A percentile compares a stretch with the other conserved stretches of the same genome.
phyloP scores from a whole-genome alignment of 1,140 invertebrate species.

The Polypedilum vanderplanki region DNA sequence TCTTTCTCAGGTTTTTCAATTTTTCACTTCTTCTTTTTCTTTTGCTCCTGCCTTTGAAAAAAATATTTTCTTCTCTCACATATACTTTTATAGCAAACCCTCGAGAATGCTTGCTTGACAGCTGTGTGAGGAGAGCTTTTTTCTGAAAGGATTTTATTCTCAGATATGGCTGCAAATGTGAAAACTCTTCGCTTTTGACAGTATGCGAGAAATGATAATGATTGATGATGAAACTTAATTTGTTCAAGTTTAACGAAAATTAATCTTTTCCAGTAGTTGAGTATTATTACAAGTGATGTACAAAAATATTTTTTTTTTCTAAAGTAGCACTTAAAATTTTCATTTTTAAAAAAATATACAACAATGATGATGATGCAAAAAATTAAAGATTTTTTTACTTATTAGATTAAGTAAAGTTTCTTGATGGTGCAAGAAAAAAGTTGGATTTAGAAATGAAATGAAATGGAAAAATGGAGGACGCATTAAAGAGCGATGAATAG shows the following conservation, averaged over 20 bases:
- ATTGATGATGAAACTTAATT: conserved; percentile 27
- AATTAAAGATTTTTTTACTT: background rate
- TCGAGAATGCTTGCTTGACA: too few relatives aligned
- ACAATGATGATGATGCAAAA: background rate
- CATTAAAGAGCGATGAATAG: background rate
- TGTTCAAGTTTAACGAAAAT: conserved; percentile 20
- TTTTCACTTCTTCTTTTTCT: background rate
- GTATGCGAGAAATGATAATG: conserved; percentile 1
- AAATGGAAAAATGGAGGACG: conserved; percentile 4
- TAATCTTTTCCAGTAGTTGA: conserved; percentile 22
- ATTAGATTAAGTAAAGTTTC: background rate
- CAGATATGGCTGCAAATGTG: background rate
- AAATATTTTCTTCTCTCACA: background rate
- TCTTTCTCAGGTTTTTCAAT: conserved; percentile 20
- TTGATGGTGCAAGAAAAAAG: background rate
- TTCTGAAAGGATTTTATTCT: background rate
- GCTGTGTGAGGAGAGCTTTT: background rate
- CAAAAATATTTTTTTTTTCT: background rate
- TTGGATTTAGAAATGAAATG: background rate
- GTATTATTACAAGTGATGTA: background rate
- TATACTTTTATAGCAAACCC: background rate
- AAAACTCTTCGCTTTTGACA: background rate
- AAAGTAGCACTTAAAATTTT: background rate
- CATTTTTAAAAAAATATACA: too few relatives aligned
- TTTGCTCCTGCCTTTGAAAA: background rate